Evolutionary conservation across 2,888 invertebrate species (phyloP).

Genomic region (Antitype chi): DNA sequence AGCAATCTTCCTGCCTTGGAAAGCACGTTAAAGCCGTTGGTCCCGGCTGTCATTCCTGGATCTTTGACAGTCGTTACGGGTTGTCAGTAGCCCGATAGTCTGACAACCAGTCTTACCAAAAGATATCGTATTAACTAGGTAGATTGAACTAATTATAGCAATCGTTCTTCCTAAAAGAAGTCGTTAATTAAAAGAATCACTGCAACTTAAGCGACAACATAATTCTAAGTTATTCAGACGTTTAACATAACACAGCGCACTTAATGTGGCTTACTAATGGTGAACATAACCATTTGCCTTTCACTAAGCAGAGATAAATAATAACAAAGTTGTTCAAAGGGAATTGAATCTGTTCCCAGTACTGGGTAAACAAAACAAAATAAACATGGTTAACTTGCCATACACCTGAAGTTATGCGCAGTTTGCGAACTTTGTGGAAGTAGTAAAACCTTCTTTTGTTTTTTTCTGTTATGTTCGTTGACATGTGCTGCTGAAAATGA

Average conservation of each 20-base stretch:
- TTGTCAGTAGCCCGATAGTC: too few relatives aligned
- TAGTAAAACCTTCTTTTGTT: slow-evolving; percentile 33
- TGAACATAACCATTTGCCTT: slow-evolving; percentile 69
- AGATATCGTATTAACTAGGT: too few relatives aligned
- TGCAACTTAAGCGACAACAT: slow-evolving; percentile 43
- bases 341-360: slow-evolving; percentile 70
- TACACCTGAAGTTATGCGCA: slow-evolving; percentile 41
- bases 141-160: not conserved
- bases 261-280: slow-evolving; percentile 64
- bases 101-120: too few relatives aligned
- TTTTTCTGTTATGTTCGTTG: slow-evolving; percentile 10
- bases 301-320: slow-evolving; percentile 66
- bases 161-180: slow-evolving; percentile 5
- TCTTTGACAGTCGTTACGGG: too few relatives aligned
- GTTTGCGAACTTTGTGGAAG: slow-evolving; percentile 39
- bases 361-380: slow-evolving; percentile 72
- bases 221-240: slow-evolving; percentile 60
- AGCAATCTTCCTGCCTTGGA: not conserved
- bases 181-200: slow-evolving; percentile 51
- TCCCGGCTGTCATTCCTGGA: too few relatives aligned
- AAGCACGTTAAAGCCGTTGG: too few relatives aligned
- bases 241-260: slow-evolving; percentile 62
- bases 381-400: slow-evolving; percentile 65
- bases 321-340: slow-evolving; percentile 71
- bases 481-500: slow-evolving; percentile 14